Evolutionary conservation across 2,888 invertebrate genomes (phyloP).

Genomic region (Poecilobothrus nobilitatus): DNA sequence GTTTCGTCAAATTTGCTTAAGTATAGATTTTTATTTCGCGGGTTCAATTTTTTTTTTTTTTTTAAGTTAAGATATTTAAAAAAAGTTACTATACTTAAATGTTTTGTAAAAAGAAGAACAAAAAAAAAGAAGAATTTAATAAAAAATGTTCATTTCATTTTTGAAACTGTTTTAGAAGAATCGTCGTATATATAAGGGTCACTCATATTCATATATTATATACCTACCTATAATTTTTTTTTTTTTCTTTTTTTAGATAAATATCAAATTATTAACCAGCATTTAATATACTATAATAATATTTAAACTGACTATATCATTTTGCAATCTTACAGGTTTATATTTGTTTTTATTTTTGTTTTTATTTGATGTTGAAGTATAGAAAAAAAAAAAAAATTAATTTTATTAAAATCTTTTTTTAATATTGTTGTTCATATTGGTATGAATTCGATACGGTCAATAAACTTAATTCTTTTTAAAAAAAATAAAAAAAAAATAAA

Average conservation of each 20-base stretch:
- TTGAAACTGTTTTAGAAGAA: too few species aligned
- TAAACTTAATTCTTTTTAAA: slow-evolving; percentile 4
- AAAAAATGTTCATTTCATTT: too few species aligned
- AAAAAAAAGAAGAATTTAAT: too few species aligned
- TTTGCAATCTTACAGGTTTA: slow-evolving; percentile 10
- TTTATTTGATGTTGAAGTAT: slow-evolving; percentile 19
- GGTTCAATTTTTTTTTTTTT: too few species aligned
- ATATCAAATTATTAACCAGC: not conserved
- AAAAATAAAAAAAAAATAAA: not conserved
- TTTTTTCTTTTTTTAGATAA: not conserved
- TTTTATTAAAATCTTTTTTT: not conserved
- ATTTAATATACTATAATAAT: not conserved
- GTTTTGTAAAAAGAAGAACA: too few species aligned
- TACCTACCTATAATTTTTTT: not conserved
- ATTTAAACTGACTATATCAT: not conserved
- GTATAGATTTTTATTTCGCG: too few species aligned
- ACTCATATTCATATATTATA: not conserved
- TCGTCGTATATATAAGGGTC: too few species aligned
- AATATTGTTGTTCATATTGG: not conserved
- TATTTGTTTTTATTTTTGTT: slow-evolving; percentile 7
- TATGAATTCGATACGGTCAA: slow-evolving; percentile 9
- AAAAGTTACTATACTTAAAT: too few species aligned
- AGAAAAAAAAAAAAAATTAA: not conserved
- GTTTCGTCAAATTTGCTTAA: too few species aligned
- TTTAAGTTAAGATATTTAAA: too few species aligned